Percentiles rank a stretch among this genome's conserved stretches.
Evolutionary conservation across 2,113 vertebrate species (phyloP).

Genomic region (Leucoraja erinaceus): DNA sequence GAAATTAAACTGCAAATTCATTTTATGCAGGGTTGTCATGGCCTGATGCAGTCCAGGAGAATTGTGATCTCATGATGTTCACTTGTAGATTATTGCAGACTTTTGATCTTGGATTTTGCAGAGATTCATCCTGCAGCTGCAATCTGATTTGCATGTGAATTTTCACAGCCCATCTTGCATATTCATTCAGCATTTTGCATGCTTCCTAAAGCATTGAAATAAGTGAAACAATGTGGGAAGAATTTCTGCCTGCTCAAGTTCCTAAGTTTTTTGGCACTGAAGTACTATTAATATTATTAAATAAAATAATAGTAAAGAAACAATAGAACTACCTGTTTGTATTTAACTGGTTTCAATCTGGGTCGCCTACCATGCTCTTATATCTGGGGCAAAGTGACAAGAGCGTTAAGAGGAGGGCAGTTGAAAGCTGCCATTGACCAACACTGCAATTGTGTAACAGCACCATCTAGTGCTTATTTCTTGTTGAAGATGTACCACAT

Average conservation of each 20-base stretch:
- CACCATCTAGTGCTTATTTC: constrained; percentile 8
- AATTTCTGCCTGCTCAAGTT: background rate
- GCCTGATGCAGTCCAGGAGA: too few relatives aligned
- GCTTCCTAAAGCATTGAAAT: background rate
- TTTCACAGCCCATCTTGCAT: background rate
- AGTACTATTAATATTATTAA: background rate
- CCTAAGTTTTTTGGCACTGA: background rate
- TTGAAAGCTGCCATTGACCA: background rate
- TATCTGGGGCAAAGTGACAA: background rate
- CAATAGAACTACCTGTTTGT: background rate
- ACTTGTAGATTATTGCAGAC: background rate
- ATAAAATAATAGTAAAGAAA: background rate
- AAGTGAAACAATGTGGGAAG: background rate
- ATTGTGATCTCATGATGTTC: background rate
- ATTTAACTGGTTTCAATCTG: background rate
- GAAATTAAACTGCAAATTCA: background rate
- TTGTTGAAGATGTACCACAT: background rate
- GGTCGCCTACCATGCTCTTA: background rate
- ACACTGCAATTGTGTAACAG: background rate
- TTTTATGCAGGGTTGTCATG: too few relatives aligned
- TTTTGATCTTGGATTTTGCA: background rate
- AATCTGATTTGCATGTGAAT: background rate
- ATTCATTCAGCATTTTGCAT: background rate
- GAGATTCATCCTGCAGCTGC: background rate
- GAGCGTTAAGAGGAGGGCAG: too few relatives aligned